Base-by-base conservation (phyloP, 2,113 vertebrate genomes). In the Marcusenius ussheri region DNA sequence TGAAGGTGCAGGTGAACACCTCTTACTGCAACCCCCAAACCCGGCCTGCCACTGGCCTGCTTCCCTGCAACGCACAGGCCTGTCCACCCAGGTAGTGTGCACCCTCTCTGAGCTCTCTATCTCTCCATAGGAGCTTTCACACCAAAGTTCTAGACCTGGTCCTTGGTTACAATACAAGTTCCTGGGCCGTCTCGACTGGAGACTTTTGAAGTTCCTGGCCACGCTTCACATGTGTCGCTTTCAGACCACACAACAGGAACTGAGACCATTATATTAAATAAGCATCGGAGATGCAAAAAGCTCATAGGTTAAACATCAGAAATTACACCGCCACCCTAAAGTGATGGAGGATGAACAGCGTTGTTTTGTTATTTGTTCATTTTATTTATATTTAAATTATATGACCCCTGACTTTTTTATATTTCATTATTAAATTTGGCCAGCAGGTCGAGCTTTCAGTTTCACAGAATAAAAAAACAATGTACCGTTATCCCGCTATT, bases 21-120 rank as follows among this genome's bases (percentile, higher is more conserved):
- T 96, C 97, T 0, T 94, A 96, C 94, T 98, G 97, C 92, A 97
- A 94, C 90, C 94, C 96, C 9, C 94, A 92, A 91, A 93, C 94
- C 13, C 95, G 91, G 50, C 97, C 97, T 0, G 90, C 91, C 45
- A 94, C 95, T 3, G 96, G 96, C 89, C 56, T 92, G 21, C 91
- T 95, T 56, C 92, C 96, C 88, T 98, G 97, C 92, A 96, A 95
- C 92, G 93, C 94, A 24, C 95, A 96, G 10, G 94, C 97, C 31
- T 98, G 97, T 91, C 96, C 97, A 58, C 93, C 97, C 93, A 97
- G 97, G 97, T 98, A 94, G 94, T 6, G 3, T 84, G 10, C 19
- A 93, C 5, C 6, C 24, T 86, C n/a, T 46, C 39, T 86, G 46
- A 49, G 4, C 8, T 42, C 21, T 11, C 24, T 39, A n/a, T 5